Percentiles rank a stretch among this genome's conserved stretches.
Conservation (phyloP, 2,113 vertebrate species). For the Setophaga kirtlandii region DNA sequence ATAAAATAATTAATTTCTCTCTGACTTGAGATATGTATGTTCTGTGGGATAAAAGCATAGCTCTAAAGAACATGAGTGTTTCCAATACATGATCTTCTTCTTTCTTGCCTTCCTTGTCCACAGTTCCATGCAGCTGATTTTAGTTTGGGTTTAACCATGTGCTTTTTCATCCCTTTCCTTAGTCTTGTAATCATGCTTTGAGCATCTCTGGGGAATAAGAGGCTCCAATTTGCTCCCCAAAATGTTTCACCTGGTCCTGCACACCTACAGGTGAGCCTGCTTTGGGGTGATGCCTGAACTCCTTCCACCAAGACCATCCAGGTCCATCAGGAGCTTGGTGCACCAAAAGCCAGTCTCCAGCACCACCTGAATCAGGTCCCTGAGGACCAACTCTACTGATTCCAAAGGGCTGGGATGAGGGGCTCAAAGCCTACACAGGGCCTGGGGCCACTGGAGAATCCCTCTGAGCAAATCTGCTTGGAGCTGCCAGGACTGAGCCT, state of each 20-base stretch:
- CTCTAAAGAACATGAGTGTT: not conserved
- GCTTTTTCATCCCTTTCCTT: not conserved
- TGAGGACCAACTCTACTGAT: too few relatives aligned
- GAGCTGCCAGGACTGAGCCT: not conserved
- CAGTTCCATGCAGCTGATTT: fast-evolving
- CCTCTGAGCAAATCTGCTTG: not conserved
- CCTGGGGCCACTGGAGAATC: not conserved
- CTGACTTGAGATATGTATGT: fast-evolving
- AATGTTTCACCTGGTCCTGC: not conserved
- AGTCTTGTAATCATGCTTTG: not conserved
- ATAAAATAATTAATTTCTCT: not conserved
- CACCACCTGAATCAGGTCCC: too few relatives aligned
- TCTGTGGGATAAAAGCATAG: not conserved
- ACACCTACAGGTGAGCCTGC: fast-evolving
- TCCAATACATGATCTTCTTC: fast-evolving
- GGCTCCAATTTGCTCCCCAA: not conserved
- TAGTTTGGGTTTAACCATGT: not conserved
- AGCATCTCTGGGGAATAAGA: not conserved
- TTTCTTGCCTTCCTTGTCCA: not conserved
- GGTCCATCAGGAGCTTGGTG: not conserved
- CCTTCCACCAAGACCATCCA: not conserved
- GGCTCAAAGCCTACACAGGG: fast-evolving
- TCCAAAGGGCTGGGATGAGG: not conserved
- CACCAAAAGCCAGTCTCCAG: too few relatives aligned
- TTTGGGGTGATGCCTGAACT: not conserved